A percentile compares a stretch with the other conserved stretches of the same genome.
Conservation (phyloP, 2,888 invertebrate genomes). For the Sphecodes monilicornis region DNA sequence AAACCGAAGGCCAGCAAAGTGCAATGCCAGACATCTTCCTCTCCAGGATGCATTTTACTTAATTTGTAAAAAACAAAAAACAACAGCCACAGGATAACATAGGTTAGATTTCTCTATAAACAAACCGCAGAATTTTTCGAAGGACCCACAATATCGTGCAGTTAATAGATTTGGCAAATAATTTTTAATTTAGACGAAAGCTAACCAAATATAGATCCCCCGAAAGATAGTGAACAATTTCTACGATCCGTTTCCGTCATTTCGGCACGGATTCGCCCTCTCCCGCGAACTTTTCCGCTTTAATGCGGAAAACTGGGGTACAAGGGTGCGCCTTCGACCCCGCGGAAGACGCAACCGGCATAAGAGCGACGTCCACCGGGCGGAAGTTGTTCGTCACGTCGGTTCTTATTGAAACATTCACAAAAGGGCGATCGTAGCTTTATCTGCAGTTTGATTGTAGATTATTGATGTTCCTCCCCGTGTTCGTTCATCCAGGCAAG, state of each 20-base stretch:
- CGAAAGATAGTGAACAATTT: background rate
- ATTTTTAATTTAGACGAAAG: background rate
- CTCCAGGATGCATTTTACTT: no score
- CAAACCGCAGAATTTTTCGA: no score
- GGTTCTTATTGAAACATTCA: conserved; percentile 83
- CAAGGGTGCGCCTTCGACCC: background rate
- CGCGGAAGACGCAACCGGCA: conserved; percentile 48
- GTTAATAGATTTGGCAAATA: background rate
- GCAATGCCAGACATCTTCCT: no score
- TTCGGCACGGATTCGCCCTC: background rate
- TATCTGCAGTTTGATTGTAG: conserved; percentile 84
- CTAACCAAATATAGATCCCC: background rate
- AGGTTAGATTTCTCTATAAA: no score
- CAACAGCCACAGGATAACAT: no score
- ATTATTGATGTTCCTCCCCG: conserved; percentile 84
- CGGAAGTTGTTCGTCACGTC: conserved; percentile 77
- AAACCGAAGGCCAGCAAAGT: no score
- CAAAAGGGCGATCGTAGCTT: conserved; percentile 84
- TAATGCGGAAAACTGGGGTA: conserved; percentile 13
- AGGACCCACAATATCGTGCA: no score
- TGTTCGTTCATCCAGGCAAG: conserved; percentile 81
- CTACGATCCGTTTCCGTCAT: background rate
- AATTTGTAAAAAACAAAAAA: no score
- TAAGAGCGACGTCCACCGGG: conserved; percentile 67
- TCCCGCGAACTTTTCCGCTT: background rate